These are phyloP conservation scores for Nerophis lumbriciformis DNA, from an alignment of 2,113 vertebrate species.

Conservation along the genomic window DNA sequence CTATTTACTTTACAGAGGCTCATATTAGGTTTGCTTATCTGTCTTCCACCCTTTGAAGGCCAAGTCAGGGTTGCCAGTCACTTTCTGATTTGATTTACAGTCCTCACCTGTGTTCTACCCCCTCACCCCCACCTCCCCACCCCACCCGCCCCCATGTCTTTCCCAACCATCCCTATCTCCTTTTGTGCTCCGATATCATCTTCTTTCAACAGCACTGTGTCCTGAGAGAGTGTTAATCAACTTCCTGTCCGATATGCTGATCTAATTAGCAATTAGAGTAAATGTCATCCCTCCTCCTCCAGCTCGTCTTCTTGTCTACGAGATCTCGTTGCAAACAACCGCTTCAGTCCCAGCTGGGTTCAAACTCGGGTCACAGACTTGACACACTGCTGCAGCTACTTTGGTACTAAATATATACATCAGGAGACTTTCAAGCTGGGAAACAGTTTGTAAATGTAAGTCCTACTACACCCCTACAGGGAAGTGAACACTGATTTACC, in stretches of 20 bases:
- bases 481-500: too few relatives aligned
- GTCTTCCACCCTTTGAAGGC: constrained; percentile 15
- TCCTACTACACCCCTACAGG: too few relatives aligned
- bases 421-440: neutral
- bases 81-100: constrained; percentile 4
- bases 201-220: constrained; percentile 3
- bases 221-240: constrained; percentile 31
- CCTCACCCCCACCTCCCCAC: neutral
- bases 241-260: constrained; percentile 50
- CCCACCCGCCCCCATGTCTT: neutral
- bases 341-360: constrained; percentile 22
- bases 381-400: neutral
- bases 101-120: neutral
- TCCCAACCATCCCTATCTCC: neutral
- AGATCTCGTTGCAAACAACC: constrained; percentile 23
- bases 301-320: constrained; percentile 31
- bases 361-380: constrained; percentile 35
- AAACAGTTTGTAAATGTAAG: too few relatives aligned
- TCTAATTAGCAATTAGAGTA: constrained; percentile 48
- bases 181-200: neutral
- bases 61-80: neutral
- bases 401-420: constrained; percentile 1
- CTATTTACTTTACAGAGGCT: neutral
- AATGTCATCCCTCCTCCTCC: constrained; percentile 14
- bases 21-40: constrained; percentile 16